Percentiles rank a stretch among this genome's conserved stretches.
These are phyloP conservation scores for Drosophila kambysellisi DNA, from an alignment of 2,888 invertebrate species.

Conservation along the genomic window DNA sequence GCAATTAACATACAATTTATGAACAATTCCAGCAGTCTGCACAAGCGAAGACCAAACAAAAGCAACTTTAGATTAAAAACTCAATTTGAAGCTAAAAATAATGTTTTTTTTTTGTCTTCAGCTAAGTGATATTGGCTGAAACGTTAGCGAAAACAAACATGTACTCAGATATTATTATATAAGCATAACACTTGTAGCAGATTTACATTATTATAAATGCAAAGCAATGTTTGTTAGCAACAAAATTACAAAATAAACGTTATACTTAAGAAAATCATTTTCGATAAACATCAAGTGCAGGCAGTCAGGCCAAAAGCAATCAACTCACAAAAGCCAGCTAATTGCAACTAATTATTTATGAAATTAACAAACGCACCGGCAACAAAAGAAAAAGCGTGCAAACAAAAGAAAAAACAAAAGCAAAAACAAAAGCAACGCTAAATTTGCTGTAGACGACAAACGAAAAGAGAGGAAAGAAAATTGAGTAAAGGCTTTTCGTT, in stretches of 20 bases:
- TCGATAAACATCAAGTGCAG: conserved; percentile 33
- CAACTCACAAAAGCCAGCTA: conserved; percentile 31
- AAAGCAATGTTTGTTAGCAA: not conserved
- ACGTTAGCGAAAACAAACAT: conserved; percentile 35
- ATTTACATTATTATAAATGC: not conserved
- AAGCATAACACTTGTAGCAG: not conserved
- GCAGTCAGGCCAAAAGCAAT: conserved; percentile 20
- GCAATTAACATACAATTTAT: conserved; percentile 75
- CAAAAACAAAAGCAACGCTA: not conserved
- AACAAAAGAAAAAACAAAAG: conserved; percentile 7
- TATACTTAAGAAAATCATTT: not conserved
- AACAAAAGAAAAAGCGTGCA: conserved; percentile 13
- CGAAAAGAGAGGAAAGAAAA: conserved; percentile 3
- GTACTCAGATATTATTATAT: conserved; percentile 7
- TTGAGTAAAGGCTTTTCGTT: conserved; percentile 33
- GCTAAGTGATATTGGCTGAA: conserved; percentile 69
- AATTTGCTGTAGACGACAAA: conserved; percentile 44
- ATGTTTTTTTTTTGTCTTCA: conserved; percentile 28
- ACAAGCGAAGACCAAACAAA: conserved; percentile 43
- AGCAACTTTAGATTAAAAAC: conserved; percentile 22
- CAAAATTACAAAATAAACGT: not conserved
- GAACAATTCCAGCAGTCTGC: conserved; percentile 58
- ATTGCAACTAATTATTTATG: conserved; percentile 69
- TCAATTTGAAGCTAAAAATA: conserved; percentile 38
- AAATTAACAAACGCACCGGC: conserved; percentile 52